Evolutionary conservation across 2,888 invertebrate genomes (phyloP).

Genomic region (Azorinus chamasolen): DNA sequence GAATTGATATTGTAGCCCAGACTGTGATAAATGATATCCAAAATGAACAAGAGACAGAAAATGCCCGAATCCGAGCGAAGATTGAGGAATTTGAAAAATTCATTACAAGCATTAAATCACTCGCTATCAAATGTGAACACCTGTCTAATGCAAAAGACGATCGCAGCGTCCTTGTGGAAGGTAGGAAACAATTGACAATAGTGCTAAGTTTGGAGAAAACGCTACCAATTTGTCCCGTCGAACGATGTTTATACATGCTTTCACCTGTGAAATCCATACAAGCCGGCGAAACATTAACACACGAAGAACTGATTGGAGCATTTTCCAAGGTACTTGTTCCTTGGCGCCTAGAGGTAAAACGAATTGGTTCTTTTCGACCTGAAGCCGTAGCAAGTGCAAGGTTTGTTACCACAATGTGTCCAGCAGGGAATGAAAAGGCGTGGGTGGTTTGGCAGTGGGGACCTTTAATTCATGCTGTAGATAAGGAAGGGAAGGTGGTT

Average conservation of each 20-base stretch:
- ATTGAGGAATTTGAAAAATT: slow-evolving; percentile 51
- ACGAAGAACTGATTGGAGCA: slow-evolving; percentile 45
- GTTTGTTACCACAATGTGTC: slow-evolving; percentile 62
- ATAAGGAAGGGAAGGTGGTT: slow-evolving; percentile 54
- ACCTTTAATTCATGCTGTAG: slow-evolving; percentile 47
- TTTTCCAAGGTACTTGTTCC: slow-evolving; percentile 48
- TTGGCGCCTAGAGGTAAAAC: slow-evolving; percentile 61
- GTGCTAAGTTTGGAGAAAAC: slow-evolving; percentile 18
- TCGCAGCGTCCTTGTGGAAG: slow-evolving; percentile 26
- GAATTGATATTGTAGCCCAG: slow-evolving; percentile 21
- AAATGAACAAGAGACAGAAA: slow-evolving; percentile 44
- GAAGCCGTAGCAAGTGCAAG: slow-evolving; percentile 54
- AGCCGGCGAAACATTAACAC: slow-evolving; percentile 21
- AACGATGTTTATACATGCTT: slow-evolving; percentile 44
- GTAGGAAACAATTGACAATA: slow-evolving; percentile 16
- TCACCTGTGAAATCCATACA: slow-evolving; percentile 15
- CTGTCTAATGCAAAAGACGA: slow-evolving; percentile 31
- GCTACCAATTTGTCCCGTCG: slow-evolving; percentile 41
- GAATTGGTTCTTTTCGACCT: slow-evolving; percentile 56
- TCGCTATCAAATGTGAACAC: slow-evolving; percentile 36
- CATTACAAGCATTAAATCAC: slow-evolving; percentile 35
- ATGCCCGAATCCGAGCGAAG: slow-evolving; percentile 41
- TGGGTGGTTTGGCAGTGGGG: slow-evolving; percentile 68
- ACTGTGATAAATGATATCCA: slow-evolving; percentile 44
- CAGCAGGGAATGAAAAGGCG: slow-evolving; percentile 38